A percentile compares a stretch with the other conserved stretches of the same genome.
Evolutionary conservation across 2,888 invertebrate genomes (phyloP).

Genomic region (Julus scandinavius): DNA sequence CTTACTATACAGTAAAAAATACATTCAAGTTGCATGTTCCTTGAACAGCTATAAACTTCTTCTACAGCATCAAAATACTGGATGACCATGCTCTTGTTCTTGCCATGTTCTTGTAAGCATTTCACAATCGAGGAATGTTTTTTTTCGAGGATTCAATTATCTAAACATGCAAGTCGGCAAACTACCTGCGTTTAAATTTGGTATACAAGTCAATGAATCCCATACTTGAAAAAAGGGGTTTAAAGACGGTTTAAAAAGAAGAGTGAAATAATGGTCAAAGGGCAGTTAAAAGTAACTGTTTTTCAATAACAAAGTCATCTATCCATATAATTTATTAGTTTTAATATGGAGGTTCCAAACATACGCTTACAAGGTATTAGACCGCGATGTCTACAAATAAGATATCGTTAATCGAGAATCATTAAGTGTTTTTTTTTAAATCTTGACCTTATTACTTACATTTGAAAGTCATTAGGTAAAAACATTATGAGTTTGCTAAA

Average conservation of each 20-base stretch:
- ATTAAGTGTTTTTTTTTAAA: background rate
- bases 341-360: too few species aligned
- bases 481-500: background rate
- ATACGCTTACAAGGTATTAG: too few species aligned
- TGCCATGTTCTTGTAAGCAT: too few species aligned
- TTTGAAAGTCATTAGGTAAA: background rate
- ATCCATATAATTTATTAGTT: background rate
- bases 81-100: too few species aligned
- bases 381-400: background rate
- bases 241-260: background rate
- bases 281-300: background rate
- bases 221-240: background rate
- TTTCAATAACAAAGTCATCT: background rate
- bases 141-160: background rate
- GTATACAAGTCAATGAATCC: too few species aligned
- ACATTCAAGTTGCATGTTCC: too few species aligned
- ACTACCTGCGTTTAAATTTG: background rate
- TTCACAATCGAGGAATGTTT: background rate
- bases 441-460: background rate
- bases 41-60: too few species aligned
- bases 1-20: too few species aligned
- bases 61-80: too few species aligned
- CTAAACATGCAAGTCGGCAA: background rate
- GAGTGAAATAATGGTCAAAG: slow-evolving; percentile 7
- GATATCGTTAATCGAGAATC: background rate